Evolutionary conservation across 2,113 vertebrate species (phyloP), one percentile per base, ranked within the genome.

Genomic region (Nothoprocta pentlandii): DNA sequence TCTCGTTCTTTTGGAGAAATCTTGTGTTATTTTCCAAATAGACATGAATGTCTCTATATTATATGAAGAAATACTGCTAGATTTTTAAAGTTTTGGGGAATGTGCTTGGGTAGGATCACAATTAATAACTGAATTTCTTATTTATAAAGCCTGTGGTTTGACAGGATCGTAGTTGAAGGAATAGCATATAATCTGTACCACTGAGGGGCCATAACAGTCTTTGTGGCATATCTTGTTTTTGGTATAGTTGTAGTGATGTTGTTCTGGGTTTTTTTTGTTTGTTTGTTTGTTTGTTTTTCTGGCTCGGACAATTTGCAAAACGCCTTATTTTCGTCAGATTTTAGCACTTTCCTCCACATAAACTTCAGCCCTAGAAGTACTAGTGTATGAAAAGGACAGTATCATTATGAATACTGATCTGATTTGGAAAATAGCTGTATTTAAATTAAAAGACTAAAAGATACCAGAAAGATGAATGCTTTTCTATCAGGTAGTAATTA

Each of bases 231-330:
- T 56, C 8, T 23, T 15, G 20, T 34, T 53, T 80, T 85, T 73
- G 15, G 44, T 74, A 0, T 28, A 44, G 23, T 10, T 34, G 2
- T 64, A 17, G n/a, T 51, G 53, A 5, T 0, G 2, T 54, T 87
- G 5, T 10, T 74, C 46, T 47, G 8, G 25, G 25, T 75, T 86
- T 47, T 10, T 46, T 46, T 46, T 46, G 46, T 16, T 39, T 39
- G 36, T 39, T 39, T 39, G 36, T 44, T 44, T 44, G 42, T 44
- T 44, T 46, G 46, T 46, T 46, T 84, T 81, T 70, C 49, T 69
- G 30, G 34, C 20, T 53, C 49, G 49, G 10, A 67, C 3, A 13
- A 30, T 71, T 74, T 16, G 6, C 14, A 79, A 46, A 89, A 26
- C 10, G 61, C 25, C 53, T 28, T 51, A 0, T 15, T 64, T 87